A percentile compares a stretch with the other conserved stretches of the same genome.
phyloP scores from a whole-genome alignment of 2,113 vertebrate genomes.

The Mormoops blainvillei region DNA sequence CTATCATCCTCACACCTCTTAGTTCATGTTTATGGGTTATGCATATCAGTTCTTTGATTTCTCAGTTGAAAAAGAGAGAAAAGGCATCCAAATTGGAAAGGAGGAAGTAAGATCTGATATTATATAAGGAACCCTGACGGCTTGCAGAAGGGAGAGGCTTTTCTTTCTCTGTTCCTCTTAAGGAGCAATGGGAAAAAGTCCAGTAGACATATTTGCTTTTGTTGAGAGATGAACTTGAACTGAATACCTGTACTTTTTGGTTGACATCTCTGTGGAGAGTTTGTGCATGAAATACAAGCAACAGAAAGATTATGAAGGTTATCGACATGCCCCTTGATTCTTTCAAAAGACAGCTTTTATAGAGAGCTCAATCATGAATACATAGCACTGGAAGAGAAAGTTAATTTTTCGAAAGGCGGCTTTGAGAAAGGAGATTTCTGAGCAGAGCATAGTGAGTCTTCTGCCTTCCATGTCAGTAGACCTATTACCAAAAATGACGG shows the following conservation, averaged over 20 bases:
- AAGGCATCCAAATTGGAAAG: no score
- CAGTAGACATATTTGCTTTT: neutral
- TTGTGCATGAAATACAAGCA: neutral
- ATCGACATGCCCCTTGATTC: neutral
- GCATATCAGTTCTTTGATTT: no score
- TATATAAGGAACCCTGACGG: neutral
- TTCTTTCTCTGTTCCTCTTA: neutral
- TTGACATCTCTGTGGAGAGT: neutral
- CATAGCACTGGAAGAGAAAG: neutral
- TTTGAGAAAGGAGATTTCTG: neutral
- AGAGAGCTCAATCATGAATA: neutral
- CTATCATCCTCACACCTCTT: no score
- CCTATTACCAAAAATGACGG: neutral
- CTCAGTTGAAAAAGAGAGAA: no score
- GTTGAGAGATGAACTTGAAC: neutral
- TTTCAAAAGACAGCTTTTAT: neutral
- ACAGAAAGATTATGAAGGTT: neutral
- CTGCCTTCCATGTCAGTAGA: neutral
- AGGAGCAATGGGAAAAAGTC: neutral
- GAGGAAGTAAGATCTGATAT: no score
- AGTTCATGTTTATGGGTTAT: no score
- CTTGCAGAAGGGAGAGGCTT: neutral
- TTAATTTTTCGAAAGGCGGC: neutral
- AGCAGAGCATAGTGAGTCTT: neutral
- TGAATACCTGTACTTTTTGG: neutral